Conservation (phyloP, 2,113 vertebrate species). For the Tragelaphus strepsiceros region DNA sequence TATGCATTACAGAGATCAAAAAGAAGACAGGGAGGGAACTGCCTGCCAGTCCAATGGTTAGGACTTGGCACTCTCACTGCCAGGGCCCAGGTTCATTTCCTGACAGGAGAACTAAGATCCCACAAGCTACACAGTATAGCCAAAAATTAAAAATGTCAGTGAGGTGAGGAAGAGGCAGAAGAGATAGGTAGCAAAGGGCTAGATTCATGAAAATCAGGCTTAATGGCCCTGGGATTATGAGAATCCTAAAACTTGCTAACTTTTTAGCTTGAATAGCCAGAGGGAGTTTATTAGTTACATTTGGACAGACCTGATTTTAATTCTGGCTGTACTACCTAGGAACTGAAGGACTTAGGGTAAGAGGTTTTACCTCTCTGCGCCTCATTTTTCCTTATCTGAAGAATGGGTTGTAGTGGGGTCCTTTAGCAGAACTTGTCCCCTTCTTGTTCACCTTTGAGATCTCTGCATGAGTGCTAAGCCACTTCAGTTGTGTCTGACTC, state of each 20-base stretch:
- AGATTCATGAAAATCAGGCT: background rate
- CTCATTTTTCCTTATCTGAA: background rate
- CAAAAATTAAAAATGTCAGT: background rate
- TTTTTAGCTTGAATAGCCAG: conserved; percentile 9
- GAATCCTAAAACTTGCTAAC: background rate
- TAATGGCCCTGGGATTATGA: background rate
- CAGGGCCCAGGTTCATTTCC: background rate
- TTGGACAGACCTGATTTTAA: background rate
- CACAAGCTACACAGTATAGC: background rate
- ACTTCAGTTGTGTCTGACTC: background rate
- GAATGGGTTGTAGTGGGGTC: background rate
- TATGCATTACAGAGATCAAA: background rate
- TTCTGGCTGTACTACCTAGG: background rate
- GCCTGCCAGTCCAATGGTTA: background rate
- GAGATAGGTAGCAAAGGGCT: background rate
- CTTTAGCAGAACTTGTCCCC: background rate
- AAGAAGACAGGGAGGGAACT: background rate
- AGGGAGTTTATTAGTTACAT: background rate
- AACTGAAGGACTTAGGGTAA: background rate
- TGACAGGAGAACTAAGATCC: background rate
- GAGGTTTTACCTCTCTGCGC: background rate
- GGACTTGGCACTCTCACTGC: background rate
- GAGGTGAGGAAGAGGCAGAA: background rate
- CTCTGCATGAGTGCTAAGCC: background rate
- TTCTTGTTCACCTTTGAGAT: background rate